Evolutionary conservation across 2,113 vertebrate genomes (phyloP).

Genomic region (Pelmatolapia mariae): DNA sequence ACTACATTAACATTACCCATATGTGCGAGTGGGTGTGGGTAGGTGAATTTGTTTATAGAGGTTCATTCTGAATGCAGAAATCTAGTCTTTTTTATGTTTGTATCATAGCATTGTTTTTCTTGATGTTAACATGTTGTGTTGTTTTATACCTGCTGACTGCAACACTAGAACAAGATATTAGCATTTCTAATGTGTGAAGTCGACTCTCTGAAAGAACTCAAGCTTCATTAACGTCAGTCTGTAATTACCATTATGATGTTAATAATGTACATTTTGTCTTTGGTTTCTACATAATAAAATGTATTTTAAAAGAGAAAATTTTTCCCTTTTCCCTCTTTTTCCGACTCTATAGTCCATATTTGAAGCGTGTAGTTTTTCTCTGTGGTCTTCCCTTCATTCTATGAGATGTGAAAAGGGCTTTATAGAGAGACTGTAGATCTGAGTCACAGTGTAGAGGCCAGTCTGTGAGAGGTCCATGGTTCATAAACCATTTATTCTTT

Average conservation of each 20-base stretch:
- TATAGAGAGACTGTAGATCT: not conserved
- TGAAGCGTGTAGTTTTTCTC: not conserved
- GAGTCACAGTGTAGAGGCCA: not conserved
- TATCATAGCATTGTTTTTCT: slow-evolving; percentile 1
- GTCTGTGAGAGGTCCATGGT: not conserved
- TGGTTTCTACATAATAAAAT: slow-evolving; percentile 61
- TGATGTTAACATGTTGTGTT: not conserved
- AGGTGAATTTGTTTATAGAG: slow-evolving; percentile 10
- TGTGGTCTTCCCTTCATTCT: not conserved
- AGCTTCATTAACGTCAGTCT: not conserved
- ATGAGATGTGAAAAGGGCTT: not conserved
- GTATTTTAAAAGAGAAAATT: slow-evolving; percentile 14
- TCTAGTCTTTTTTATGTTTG: not conserved
- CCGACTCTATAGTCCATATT: not conserved
- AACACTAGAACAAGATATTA: not conserved
- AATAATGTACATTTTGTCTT: slow-evolving; percentile 35
- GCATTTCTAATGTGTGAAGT: not conserved
- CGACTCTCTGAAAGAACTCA: not conserved
- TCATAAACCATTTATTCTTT: not conserved
- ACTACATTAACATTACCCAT: not conserved
- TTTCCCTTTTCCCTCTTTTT: not conserved
- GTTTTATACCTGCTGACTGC: not conserved
- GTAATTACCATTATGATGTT: slow-evolving; percentile 22
- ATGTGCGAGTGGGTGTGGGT: slow-evolving; percentile 19
- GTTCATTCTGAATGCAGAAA: slow-evolving; percentile 2